phyloP scores from a whole-genome alignment of 2,888 invertebrate genomes.

The Anticlea derivata region DNA sequence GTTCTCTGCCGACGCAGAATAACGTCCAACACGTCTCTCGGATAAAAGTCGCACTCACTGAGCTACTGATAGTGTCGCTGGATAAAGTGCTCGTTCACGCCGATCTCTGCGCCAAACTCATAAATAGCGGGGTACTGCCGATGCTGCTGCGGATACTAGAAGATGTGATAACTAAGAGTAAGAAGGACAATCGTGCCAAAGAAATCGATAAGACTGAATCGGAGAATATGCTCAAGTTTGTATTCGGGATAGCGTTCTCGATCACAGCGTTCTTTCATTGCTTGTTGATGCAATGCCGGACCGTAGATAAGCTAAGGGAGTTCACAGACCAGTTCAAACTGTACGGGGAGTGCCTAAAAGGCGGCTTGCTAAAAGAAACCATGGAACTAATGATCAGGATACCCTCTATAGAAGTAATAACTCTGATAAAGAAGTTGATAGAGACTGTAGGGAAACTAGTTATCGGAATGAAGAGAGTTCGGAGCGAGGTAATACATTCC shows the following conservation, averaged over 20 bases:
- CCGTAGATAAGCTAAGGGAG: slow-evolving; percentile 78
- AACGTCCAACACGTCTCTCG: slow-evolving; percentile 66
- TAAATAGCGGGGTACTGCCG: slow-evolving; percentile 85
- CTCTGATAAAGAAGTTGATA: slow-evolving; percentile 79
- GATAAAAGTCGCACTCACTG: slow-evolving; percentile 82
- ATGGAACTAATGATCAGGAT: slow-evolving; percentile 81
- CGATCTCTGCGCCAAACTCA: slow-evolving; percentile 82
- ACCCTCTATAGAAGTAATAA: slow-evolving; percentile 65
- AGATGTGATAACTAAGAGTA: slow-evolving; percentile 76
- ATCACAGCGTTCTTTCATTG: slow-evolving; percentile 85
- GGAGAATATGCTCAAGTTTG: slow-evolving; percentile 81
- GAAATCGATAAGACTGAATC: slow-evolving; percentile 67
- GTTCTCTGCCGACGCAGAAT: slow-evolving; percentile 63
- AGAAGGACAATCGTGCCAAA: slow-evolving; percentile 55
- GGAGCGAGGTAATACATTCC: slow-evolving; percentile 82
- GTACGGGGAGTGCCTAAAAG: slow-evolving; percentile 84
- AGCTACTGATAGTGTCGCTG: slow-evolving; percentile 82
- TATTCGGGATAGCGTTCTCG: slow-evolving; percentile 84
- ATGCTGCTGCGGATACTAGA: slow-evolving; percentile 84
- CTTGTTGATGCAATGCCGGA: slow-evolving; percentile 80
- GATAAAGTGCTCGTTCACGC: slow-evolving; percentile 80
- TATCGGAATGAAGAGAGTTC: slow-evolving; percentile 80
- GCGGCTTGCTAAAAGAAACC: slow-evolving; percentile 81
- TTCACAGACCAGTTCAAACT: slow-evolving; percentile 85
- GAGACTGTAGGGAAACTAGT: slow-evolving; percentile 83